Percentiles rank a stretch among this genome's conserved stretches.
These are phyloP conservation scores for Myotis myotis DNA, from an alignment of 2,797 vertebrate species.

Conservation along the genomic window DNA sequence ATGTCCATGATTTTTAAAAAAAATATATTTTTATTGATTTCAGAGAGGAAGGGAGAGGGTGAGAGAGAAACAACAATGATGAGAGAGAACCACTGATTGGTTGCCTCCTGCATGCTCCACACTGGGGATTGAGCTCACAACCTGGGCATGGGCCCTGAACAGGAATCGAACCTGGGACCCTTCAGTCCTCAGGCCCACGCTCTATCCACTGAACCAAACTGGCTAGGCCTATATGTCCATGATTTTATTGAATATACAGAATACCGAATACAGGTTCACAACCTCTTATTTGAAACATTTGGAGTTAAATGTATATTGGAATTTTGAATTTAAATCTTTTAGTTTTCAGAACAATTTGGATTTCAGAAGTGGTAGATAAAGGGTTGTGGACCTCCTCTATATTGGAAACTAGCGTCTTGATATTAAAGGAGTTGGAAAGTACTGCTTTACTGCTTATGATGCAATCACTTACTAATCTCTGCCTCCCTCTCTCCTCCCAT, in stretches of 20 bases:
- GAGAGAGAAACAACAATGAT: too few relatives aligned
- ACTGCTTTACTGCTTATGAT: neutral
- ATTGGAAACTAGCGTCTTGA: neutral
- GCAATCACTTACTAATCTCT: neutral
- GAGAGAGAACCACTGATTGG: too few relatives aligned
- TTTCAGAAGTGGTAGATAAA: neutral
- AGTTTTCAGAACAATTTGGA: neutral
- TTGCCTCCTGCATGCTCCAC: too few relatives aligned
- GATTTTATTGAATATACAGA: conserved; percentile 29
- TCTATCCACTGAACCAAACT: too few relatives aligned
- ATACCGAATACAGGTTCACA: neutral
- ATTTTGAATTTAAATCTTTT: conserved; percentile 27
- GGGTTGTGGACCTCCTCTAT: neutral
- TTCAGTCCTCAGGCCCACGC: too few relatives aligned
- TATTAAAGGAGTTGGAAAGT: neutral
- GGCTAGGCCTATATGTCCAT: neutral
- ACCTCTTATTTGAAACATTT: neutral
- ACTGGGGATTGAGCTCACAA: too few relatives aligned
- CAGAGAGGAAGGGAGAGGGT: too few relatives aligned
- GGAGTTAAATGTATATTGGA: neutral
- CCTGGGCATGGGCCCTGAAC: too few relatives aligned
- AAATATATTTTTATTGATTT: too few relatives aligned
- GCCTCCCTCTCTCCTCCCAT: neutral
- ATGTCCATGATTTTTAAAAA: conserved; percentile 8
- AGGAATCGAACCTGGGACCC: too few relatives aligned